A percentile compares a stretch with the other conserved stretches of the same genome.
phyloP scores from a whole-genome alignment of 2,888 invertebrate genomes.

The Hirtodrosophila cameraria region DNA sequence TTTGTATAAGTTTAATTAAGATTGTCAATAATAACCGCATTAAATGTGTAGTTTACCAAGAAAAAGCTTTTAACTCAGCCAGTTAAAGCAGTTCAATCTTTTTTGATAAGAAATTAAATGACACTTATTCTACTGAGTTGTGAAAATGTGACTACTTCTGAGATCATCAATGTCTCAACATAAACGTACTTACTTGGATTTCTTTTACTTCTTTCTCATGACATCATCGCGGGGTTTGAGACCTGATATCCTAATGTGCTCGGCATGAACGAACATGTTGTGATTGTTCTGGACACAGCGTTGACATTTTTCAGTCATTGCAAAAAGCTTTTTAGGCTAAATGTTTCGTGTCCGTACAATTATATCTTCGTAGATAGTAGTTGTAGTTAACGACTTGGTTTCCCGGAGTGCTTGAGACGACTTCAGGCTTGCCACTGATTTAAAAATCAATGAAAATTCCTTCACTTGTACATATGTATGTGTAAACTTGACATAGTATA shows the following conservation, averaged over 20 bases:
- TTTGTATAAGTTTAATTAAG: too few species aligned
- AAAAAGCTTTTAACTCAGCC: constrained; percentile 28
- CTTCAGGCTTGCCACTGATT: background rate
- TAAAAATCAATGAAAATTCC: constrained; percentile 40
- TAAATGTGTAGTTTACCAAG: background rate
- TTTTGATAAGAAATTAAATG: constrained; percentile 34
- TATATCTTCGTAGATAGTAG: constrained; percentile 39
- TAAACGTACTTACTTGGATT: constrained; percentile 43
- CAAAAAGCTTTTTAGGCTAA: constrained; percentile 52
- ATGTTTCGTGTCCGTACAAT: constrained; percentile 41
- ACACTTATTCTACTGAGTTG: constrained; percentile 5
- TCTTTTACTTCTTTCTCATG: constrained; percentile 40
- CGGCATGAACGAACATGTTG: constrained; percentile 33
- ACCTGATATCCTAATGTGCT: constrained; percentile 34
- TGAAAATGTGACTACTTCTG: constrained; percentile 20
- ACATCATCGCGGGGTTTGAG: constrained; percentile 27
- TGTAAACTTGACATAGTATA: too few species aligned
- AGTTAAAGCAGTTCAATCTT: constrained; percentile 4
- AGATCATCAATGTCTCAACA: constrained; percentile 53
- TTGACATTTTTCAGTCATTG: constrained; percentile 50
- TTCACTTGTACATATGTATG: background rate
- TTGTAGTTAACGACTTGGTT: constrained; percentile 21
- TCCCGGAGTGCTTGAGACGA: constrained; percentile 7
- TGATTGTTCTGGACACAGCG: constrained; percentile 38
- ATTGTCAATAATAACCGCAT: too few species aligned